Conservation (phyloP, 2,113 vertebrate species). For the Passer montanus region DNA sequence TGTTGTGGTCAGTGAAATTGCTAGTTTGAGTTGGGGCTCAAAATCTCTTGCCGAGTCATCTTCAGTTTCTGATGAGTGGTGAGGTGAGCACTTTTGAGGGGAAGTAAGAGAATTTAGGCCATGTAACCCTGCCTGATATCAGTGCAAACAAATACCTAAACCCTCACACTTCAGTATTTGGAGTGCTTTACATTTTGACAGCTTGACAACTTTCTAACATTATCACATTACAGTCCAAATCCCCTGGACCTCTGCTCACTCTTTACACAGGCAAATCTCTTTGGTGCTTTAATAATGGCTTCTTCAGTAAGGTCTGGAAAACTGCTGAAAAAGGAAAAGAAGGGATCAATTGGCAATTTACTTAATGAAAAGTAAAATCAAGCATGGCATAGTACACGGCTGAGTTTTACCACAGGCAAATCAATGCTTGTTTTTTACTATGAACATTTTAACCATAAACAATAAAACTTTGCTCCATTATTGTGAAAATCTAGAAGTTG, state of each 20-base stretch:
- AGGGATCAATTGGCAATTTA: background rate
- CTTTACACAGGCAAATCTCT: background rate
- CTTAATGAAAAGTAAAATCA: background rate
- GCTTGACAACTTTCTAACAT: slow-evolving; percentile 35
- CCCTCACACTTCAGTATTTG: background rate
- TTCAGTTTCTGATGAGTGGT: background rate
- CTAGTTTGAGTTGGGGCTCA: background rate
- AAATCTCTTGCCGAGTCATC: background rate
- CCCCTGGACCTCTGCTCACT: background rate
- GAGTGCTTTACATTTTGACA: slow-evolving; percentile 41
- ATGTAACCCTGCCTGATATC: background rate
- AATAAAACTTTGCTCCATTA: background rate
- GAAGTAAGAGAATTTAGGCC: background rate
- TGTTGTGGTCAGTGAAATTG: background rate
- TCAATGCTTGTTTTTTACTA: background rate
- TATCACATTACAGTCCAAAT: slow-evolving; percentile 28
- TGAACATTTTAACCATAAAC: background rate
- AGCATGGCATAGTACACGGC: background rate
- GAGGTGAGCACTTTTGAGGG: background rate
- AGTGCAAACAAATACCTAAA: slow-evolving; percentile 13
- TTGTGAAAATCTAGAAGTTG: background rate
- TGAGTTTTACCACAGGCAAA: background rate
- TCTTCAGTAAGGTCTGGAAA: background rate
- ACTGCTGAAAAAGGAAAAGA: background rate
- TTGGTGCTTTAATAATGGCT: background rate